Base-by-base conservation (phyloP, 2,888 invertebrate genomes). In the Ormia ochracea region DNA sequence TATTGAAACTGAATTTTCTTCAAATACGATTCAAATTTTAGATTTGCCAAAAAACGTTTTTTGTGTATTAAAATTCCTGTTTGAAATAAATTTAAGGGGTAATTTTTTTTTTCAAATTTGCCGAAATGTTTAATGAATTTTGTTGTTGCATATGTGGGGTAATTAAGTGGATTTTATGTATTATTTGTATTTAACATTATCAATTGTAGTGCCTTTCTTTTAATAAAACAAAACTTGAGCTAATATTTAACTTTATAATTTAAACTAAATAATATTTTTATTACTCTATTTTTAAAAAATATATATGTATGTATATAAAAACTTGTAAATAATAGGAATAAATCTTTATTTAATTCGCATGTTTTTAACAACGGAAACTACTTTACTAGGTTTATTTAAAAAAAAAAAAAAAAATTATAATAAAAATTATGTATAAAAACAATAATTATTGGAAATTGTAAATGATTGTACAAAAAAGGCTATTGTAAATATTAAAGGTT, bases 401-500 rank as follows among this genome's bases (percentile, higher is more conserved):
- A 75, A 72, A 75, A 70, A n/a, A n/a, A n/a, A n/a, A n/a, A n/a
- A n/a, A n/a, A n/a, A 76, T 65, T 82, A 72, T 58, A n/a, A 58
- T 58, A 63, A 61, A 73, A 68, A 81, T 75, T 74, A 69, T 72
- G 38, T 79, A 73, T 75, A 82, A 75, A 76, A 75, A 72, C 38
- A 81, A 81, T 81, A 81, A 77, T 72, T 12, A 72, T 56, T 26
- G 63, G 63, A 58, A 65, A 61, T 72, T 75, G 61, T 74, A 75
- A 74, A 78, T 63, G 68, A 65, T 61, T 81, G 76, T 78, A 72
- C 66, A 84, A 84, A 83, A 84, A 84, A 85, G 87, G 88, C 88
- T 87, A 87, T 87, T 87, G 88, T 84, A 78, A 81, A 81, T 74
- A 78, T 66, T 75, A 66, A 65, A 72, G 54, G 84, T 87, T 87